Evolutionary conservation across 2,113 vertebrate species (phyloP), one percentile per base, ranked within the genome.

Genomic region (Sitta europaea): DNA sequence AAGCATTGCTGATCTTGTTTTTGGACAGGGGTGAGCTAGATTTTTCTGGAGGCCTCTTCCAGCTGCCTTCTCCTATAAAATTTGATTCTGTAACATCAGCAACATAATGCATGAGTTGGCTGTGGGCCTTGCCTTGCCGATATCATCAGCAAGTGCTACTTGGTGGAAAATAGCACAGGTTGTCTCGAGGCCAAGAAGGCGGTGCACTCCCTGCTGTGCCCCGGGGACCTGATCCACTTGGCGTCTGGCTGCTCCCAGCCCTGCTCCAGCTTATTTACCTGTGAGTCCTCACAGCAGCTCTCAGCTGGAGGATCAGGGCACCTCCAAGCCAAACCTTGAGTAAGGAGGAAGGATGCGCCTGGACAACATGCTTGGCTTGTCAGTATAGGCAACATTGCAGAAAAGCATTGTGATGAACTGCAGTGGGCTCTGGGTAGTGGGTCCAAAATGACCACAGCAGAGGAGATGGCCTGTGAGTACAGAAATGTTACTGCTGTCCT

Each of bases 21-120:
- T 94, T 93, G 85, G 83, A 86, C 72, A 80, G 86, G 92, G 71
- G 91, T 95, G 94, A 96, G 75, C 71, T 96, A 70, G 67, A 80
- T 92, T 90, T 83, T 85, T 93, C 78, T 57, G 62, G 90, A 93
- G 82, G 63, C 67, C 35, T 87, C 67, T 97, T 96, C 90, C 94
- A 96, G 95, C 92, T 95, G 75, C 91, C 88, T 95, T 92, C 88
- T 95, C 59, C 71, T 88, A 58, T 94, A 97, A 96, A 96, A 96
- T 82, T 90, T 94, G 92, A 92, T 93, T 94, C 94, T 86, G 25
- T 94, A 93, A 96, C 92, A 92, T 93, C 86, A 88, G 82, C 59
- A 93, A 79, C 82, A 80, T 94, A 97, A 96, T 93, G 92, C 83
- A 83, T 90, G 86, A 96, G 88, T 88, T 95, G 92, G 96, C 95